Base-by-base conservation (phyloP, 2,113 vertebrate genomes). In the Petromus typicus region DNA sequence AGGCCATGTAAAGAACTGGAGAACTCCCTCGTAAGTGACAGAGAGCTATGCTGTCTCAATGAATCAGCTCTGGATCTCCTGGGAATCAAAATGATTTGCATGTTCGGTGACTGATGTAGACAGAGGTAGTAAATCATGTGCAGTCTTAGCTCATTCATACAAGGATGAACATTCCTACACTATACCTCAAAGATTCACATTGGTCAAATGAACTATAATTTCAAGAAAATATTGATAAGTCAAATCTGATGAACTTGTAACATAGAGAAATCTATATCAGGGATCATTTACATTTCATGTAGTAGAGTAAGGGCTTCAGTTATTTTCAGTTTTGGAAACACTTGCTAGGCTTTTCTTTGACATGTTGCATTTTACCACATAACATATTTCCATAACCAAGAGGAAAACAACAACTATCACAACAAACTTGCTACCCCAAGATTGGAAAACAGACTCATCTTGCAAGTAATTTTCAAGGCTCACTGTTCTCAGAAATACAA, bases 91-190 rank as follows among this genome's bases (percentile, higher is more conserved):
- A 84, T 23, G 56, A 92, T 96, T 93, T 95, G 81, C 95, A 95
- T 90, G 85, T 86, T 92, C 92, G 61, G 90, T 95, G 92, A 96
- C 45, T 90, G 85, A 93, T 95, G 25, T 54, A 87, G 66, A 93
- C 56, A 23, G 4, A 96, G 18, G 32, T 78, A 71, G 54, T 95
- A 96, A 96, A 96, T 97, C 73, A 92, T 40, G 89, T 8, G 2
- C 0, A 64, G 45, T 73, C 73, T 95, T 51, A 90, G 43, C 54
- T 96, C 61, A 96, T 80, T 92, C 32, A 22, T 0, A 91, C 30
- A 94, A 92, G 94, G 69, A 91, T 59, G 59, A 89, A 63, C 67
- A 96, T 75, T 87, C 93, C 59, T 61, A 87, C 32, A 23, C 25
- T 67, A 83, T 18, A 89, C 51, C 51, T 85, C 75, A 96, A 96